A percentile compares a stretch with the other conserved stretches of the same genome.
phyloP scores from a whole-genome alignment of 2,797 vertebrate species.

The Oryzias sinensis region DNA sequence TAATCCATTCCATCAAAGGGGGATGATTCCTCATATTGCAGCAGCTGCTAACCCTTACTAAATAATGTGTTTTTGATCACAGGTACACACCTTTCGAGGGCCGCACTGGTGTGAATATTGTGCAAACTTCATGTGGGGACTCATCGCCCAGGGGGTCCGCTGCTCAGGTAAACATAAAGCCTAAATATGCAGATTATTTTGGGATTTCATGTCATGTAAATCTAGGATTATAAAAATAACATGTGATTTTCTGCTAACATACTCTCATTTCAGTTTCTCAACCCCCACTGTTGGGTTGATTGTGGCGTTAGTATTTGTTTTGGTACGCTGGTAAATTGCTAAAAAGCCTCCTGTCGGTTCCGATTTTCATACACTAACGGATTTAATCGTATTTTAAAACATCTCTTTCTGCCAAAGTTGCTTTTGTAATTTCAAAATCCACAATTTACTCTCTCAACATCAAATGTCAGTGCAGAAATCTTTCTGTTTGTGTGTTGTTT shows the following conservation, averaged over 20 bases:
- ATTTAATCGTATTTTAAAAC: constrained; percentile 1
- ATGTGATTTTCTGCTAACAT: constrained; percentile 3
- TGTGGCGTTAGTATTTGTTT: background rate
- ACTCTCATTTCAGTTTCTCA: background rate
- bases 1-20: constrained; percentile 30
- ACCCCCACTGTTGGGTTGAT: background rate
- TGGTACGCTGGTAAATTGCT: constrained; percentile 37
- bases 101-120: constrained; percentile 99
- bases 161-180: constrained; percentile 87
- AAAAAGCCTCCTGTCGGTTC: constrained; percentile 24
- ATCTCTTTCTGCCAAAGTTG: constrained; percentile 2
- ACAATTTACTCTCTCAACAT: too few species aligned
- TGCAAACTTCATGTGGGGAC: constrained; percentile 99
- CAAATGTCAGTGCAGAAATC: too few species aligned
- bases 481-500: too few species aligned
- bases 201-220: background rate
- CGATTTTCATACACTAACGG: constrained; percentile 18
- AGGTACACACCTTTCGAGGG: constrained; percentile 96
- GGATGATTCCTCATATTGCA: constrained; percentile 19
- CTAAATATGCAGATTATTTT: constrained; percentile 1
- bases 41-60: constrained; percentile 8
- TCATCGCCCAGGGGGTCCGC: constrained; percentile 96
- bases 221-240: constrained; percentile 17
- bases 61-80: constrained; percentile 18
- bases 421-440: too few species aligned